Evolutionary conservation across 2,797 vertebrate genomes (phyloP).

Genomic region (Lutjanus argentimaculatus): DNA sequence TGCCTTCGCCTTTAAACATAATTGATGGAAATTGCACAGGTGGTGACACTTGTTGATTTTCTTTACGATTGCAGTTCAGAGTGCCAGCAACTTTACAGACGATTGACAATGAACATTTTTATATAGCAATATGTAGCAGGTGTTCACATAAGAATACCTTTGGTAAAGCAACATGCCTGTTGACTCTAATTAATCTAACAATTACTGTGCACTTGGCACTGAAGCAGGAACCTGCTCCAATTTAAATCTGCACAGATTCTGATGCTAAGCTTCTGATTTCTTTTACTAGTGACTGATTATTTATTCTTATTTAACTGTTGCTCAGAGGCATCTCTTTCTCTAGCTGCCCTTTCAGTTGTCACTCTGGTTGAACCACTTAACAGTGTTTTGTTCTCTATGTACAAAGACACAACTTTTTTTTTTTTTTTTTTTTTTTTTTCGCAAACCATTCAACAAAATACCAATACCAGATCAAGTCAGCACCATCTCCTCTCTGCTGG

Average conservation of each 20-base stretch:
- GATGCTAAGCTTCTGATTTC: too few relatives aligned
- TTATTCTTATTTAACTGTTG: neutral
- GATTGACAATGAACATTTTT: neutral
- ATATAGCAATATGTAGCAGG: neutral
- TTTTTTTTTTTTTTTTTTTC: too few relatives aligned
- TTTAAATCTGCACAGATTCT: neutral
- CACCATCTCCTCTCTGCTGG: too few relatives aligned
- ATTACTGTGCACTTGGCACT: neutral
- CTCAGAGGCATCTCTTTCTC: neutral
- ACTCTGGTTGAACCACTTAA: neutral
- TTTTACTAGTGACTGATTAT: too few relatives aligned
- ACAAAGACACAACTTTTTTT: neutral
- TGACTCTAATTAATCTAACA: neutral
- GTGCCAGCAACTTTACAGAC: neutral
- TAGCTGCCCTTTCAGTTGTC: neutral
- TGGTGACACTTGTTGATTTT: slow-evolving; percentile 10
- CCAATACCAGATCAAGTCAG: too few relatives aligned
- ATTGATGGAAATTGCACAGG: neutral
- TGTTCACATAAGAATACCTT: neutral
- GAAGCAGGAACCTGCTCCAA: neutral
- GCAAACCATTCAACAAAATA: too few relatives aligned
- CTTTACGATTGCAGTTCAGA: neutral
- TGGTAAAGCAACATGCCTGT: neutral
- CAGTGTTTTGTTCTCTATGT: neutral
- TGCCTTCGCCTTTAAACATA: neutral